These are phyloP conservation scores for Pelochelys cantorii DNA, from an alignment of 2,797 vertebrate species.

Conservation along the genomic window DNA sequence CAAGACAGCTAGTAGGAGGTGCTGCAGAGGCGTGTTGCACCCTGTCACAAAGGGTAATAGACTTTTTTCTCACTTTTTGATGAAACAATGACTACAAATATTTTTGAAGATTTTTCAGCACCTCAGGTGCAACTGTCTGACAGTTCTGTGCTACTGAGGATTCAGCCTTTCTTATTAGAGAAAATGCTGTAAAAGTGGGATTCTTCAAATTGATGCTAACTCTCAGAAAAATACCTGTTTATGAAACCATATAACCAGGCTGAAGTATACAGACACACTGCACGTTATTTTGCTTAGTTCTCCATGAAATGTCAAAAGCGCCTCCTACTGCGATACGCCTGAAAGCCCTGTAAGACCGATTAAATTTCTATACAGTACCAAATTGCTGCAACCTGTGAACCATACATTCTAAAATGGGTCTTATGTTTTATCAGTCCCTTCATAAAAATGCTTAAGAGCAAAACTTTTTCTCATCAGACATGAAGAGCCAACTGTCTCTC, in stretches of 20 bases:
- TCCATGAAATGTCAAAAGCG: constrained; percentile 85
- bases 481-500: constrained; percentile 46
- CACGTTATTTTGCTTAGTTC: constrained; percentile 77
- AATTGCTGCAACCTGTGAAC: constrained; percentile 80
- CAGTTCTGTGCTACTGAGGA: neutral
- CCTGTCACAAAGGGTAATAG: neutral
- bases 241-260: constrained; percentile 59
- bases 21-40: too few relatives aligned
- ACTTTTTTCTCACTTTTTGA: neutral
- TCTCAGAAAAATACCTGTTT: constrained; percentile 69
- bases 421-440: constrained; percentile 78
- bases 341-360: constrained; percentile 80
- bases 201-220: constrained; percentile 60
- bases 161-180: constrained; percentile 33
- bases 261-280: constrained; percentile 76
- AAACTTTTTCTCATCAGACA: constrained; percentile 59
- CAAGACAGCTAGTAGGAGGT: too few relatives aligned
- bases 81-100: neutral
- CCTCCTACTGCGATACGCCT: constrained; percentile 81
- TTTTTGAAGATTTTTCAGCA: neutral
- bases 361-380: constrained; percentile 82
- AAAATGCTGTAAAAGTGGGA: constrained; percentile 47
- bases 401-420: constrained; percentile 82
- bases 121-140: neutral
- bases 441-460: constrained; percentile 68